Evolutionary conservation across 2,888 invertebrate species (phyloP).

Genomic region (Cinara cedri): DNA sequence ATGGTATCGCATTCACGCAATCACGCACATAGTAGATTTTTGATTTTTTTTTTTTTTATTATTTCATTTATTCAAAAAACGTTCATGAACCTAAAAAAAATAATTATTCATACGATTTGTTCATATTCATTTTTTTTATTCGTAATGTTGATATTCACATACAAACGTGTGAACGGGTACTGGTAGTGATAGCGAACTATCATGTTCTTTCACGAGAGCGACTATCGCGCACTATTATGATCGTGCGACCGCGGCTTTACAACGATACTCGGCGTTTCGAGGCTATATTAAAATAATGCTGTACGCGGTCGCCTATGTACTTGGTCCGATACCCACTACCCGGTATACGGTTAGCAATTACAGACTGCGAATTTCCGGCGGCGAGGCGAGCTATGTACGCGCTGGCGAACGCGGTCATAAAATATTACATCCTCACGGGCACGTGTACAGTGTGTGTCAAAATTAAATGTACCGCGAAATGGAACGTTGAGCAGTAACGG

Average conservation of each 20-base stretch:
- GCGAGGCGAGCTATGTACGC: too few relatives aligned
- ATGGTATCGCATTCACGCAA: neutral
- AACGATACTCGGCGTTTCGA: too few relatives aligned
- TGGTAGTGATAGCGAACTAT: too few relatives aligned
- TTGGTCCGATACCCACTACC: neutral
- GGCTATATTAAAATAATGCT: too few relatives aligned
- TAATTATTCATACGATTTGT: too few relatives aligned
- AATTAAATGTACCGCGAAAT: constrained; percentile 10
- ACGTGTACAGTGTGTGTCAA: neutral
- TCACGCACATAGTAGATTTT: neutral
- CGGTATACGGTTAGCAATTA: neutral
- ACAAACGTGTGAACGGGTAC: too few relatives aligned
- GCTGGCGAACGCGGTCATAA: too few relatives aligned
- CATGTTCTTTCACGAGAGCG: too few relatives aligned
- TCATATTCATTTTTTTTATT: too few relatives aligned
- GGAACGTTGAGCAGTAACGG: neutral
- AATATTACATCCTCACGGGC: neutral
- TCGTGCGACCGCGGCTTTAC: neutral
- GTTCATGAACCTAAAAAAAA: neutral
- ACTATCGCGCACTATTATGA: neutral
- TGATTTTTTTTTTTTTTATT: neutral
- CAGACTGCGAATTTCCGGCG: neutral
- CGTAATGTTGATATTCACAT: too few relatives aligned
- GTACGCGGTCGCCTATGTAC: too few relatives aligned
- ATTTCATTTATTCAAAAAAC: neutral